Evolutionary conservation across 1,140 invertebrate species (phyloP), one percentile per base, ranked within the genome.

Genomic region (Leptonema lineaticorne): DNA sequence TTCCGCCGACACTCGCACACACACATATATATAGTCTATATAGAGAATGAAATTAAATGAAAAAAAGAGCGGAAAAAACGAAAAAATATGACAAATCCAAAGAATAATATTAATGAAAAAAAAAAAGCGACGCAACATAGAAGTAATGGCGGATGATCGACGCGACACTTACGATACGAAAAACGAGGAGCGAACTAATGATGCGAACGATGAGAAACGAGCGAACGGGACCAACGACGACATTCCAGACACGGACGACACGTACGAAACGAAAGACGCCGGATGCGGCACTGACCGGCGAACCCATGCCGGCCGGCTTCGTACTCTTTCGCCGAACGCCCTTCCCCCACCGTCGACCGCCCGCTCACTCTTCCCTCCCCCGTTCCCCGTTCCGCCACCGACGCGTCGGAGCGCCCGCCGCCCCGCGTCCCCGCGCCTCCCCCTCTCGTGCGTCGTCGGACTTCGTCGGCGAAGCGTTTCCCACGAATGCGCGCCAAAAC

Each of bases 261-360:
- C 65, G 22, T 41, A 24, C 58, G 37, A 22, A 26, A 22, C 18
- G 41, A 22, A 24, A 41, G 56, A 56, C 46, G 20, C 58, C 57
- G 9, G 57, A 20, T 67, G 53, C 53, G 56, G 27, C 45, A 68
- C 50, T 62, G 50, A 53, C 18, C 22, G 22, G 22, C 22, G 9
- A 11, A 2, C 16, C 2, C 3, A 41, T 11, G 37, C 37, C 37
- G 37, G 37, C 30, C 30, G 30, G 30, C 30, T n/a, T n/a, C n/a
- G n/a, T n/a, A n/a, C n/a, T n/a, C n/a, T n/a, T n/a, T n/a, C n/a
- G n/a, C n/a, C n/a, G n/a, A n/a, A n/a, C n/a, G n/a, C n/a, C n/a
- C n/a, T n/a, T n/a, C n/a, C n/a, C n/a, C n/a, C n/a, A n/a, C 27
- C 7, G 63, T 48, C 30, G n/a, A 48, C 63, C 22, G 18, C 33